Conservation (phyloP, 2,888 invertebrate genomes). For the Cremastinae sp. region DNA sequence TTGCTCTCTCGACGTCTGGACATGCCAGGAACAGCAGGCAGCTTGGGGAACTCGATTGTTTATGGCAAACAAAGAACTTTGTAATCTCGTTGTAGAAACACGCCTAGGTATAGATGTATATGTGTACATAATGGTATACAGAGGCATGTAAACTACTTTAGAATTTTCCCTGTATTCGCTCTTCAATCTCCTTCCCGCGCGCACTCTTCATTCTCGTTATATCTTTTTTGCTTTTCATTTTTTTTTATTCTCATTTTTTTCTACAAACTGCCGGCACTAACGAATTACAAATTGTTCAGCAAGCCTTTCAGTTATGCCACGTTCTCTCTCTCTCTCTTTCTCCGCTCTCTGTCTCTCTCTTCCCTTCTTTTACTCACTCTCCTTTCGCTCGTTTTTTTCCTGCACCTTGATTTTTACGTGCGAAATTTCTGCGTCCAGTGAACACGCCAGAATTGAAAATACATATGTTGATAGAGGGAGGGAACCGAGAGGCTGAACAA, state of each 20-base stretch:
- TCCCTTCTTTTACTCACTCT: constrained; percentile 24
- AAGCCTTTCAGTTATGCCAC: constrained; percentile 47
- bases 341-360: constrained; percentile 36
- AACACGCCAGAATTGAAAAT: constrained; percentile 28
- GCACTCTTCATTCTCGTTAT: too few relatives aligned
- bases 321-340: constrained; percentile 31
- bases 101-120: constrained; percentile 14
- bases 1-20: constrained; percentile 25
- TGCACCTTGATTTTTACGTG: constrained; percentile 45
- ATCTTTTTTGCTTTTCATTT: not conserved
- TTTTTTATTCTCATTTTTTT: constrained; percentile 6
- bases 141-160: constrained; percentile 31
- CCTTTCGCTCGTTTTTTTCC: constrained; percentile 25
- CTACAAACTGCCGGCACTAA: constrained; percentile 37
- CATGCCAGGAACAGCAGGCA: constrained; percentile 37
- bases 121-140: constrained; percentile 11
- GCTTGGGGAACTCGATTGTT: constrained; percentile 44
- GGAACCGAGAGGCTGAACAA: constrained; percentile 1
- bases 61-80: constrained; percentile 55
- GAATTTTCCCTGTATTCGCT: constrained; percentile 37
- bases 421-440: constrained; percentile 50
- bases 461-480: constrained; percentile 1
- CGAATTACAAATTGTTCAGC: constrained; percentile 61
- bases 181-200: not conserved
- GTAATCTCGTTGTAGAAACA: constrained; percentile 43